Evolutionary conservation across 2,797 vertebrate genomes (phyloP), one percentile per base, ranked within the genome.

Genomic region (Apogon talboti): DNA sequence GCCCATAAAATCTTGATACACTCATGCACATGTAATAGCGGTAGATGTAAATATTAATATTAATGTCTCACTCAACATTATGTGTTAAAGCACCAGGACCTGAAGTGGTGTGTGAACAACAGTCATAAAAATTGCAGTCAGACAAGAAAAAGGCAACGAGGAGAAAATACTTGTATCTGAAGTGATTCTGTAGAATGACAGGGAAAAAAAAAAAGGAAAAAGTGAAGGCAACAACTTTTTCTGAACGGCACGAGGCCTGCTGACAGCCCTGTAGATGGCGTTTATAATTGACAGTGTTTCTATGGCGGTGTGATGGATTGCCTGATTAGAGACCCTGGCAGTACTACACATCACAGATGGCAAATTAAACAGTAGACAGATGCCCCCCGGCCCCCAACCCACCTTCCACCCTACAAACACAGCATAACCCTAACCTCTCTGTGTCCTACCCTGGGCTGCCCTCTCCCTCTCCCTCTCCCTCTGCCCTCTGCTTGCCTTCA

Each of bases 321-420:
- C 93, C 93, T 61, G 92, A 94, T 95, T 95, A 96, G 92, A 81
- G 91, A 84, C 83, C 69, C 87, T 93, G 88, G 91, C 95, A 90
- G 90, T 93, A 78, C 89, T 89, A 72, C 81, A 85, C 83, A 93
- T 95, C 89, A 82, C 93, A 94, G 93, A 94, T 94, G 92, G 93
- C 85, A 86, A 86, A 91, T 92, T 92, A 92, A 90, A 86, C 74
- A 84, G 81, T 70, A 87, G 90, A 90, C 91, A 92, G 90, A 90
- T 91, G 85, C 90, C 88, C 86, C 38, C 49, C 16, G 12, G 49
- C 76, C 76, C 82, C 57, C 24, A 44, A 44, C 14, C 14, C n/a
- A 42, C 50, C 52, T 37, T 50, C 67, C 55, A 50, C 52, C 77
- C 52, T 75, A 86, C 52, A 64, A 63, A 59, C 73, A 71, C 71